phyloP scores from a whole-genome alignment of 1,140 invertebrate species.

The Pollicipes pollicipes region DNA sequence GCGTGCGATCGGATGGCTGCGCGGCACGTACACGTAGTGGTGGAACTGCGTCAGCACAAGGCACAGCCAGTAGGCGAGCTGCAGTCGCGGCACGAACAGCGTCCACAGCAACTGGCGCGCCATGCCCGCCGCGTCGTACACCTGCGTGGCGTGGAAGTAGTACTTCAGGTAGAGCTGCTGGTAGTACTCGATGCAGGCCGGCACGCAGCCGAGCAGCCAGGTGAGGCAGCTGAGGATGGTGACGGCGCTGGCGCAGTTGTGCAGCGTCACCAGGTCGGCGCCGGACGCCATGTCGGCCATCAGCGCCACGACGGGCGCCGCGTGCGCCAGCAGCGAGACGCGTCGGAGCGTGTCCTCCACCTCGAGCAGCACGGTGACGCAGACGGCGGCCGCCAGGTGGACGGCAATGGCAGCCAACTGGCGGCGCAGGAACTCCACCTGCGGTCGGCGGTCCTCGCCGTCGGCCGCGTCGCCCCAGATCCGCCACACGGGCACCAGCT shows the following conservation, averaged over 20 bases:
- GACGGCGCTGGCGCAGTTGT: conserved; percentile 8
- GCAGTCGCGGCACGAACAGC: neutral
- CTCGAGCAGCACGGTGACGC: conserved; percentile 30
- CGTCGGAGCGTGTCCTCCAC: conserved; percentile 27
- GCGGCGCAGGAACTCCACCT: conserved; percentile 20
- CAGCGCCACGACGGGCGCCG: neutral
- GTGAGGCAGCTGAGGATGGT: neutral
- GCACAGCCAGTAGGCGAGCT: neutral
- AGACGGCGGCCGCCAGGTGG: conserved; percentile 29
- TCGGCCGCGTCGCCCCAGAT: neutral
- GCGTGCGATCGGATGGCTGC: neutral
- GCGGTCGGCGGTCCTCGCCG: too few relatives aligned
- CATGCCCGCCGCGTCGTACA: conserved; percentile 7
- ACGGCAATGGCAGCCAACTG: conserved; percentile 27
- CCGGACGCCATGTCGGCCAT: conserved; percentile 17
- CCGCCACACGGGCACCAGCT: neutral
- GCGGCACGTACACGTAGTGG: neutral
- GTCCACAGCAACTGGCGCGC: neutral
- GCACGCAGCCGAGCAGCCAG: neutral
- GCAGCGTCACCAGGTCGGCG: conserved; percentile 12
- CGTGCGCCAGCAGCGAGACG: conserved; percentile 1
- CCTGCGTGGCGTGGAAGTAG: conserved; percentile 9
- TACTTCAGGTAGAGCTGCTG: neutral
- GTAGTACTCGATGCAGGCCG: neutral
- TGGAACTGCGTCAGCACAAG: neutral